Conservation (phyloP, 1,140 invertebrate species). For the Elysia chlorotica region DNA sequence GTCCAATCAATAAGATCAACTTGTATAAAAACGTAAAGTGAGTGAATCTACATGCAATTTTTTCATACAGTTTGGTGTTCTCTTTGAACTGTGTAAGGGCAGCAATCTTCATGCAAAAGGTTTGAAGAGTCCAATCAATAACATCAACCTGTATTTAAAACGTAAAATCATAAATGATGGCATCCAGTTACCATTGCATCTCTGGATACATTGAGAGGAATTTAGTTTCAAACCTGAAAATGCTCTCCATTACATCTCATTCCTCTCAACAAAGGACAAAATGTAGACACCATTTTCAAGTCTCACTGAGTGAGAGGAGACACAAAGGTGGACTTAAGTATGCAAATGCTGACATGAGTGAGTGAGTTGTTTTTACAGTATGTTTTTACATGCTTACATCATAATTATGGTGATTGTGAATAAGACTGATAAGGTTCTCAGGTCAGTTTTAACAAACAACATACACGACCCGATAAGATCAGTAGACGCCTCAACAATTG, state of each 20-base stretch:
- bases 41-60: neutral
- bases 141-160: neutral
- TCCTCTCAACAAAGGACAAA: neutral
- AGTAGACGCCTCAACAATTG: neutral
- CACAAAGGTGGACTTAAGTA: neutral
- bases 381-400: no score
- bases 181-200: neutral
- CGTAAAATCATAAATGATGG: neutral
- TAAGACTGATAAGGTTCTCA: neutral
- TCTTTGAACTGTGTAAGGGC: neutral
- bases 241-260: neutral
- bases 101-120: neutral
- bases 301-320: neutral
- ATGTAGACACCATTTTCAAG: neutral
- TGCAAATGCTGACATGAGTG: neutral
- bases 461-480: neutral
- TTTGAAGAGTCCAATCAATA: neutral
- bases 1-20: no score
- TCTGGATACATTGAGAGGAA: neutral
- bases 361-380: no score
- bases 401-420: no score
- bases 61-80: neutral
- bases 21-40: no score
- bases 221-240: neutral
- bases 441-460: neutral